A percentile compares a stretch with the other conserved stretches of the same genome.
Conservation (phyloP, 1,140 invertebrate genomes). For the Listronotus bonariensis region DNA sequence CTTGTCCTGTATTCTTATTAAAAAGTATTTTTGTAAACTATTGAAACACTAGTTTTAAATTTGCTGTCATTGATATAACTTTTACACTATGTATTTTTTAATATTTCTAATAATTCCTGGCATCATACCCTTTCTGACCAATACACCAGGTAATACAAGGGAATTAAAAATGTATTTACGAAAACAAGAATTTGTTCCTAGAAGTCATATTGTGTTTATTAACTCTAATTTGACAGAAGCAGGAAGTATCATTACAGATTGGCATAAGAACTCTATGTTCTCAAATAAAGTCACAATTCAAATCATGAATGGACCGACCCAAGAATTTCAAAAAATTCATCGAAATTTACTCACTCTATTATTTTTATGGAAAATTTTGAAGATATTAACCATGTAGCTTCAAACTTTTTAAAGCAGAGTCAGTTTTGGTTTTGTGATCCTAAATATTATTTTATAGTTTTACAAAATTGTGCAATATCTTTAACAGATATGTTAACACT, state of each 20-base stretch:
- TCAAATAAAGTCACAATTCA: not conserved
- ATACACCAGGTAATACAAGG: no score
- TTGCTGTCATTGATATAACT: no score
- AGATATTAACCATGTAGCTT: not conserved
- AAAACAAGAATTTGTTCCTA: not conserved
- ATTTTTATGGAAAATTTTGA: constrained; percentile 16
- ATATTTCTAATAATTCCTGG: no score
- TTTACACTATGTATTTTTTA: no score
- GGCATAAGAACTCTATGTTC: not conserved
- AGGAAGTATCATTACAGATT: not conserved
- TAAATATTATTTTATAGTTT: constrained; percentile 9
- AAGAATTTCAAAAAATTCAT: not conserved
- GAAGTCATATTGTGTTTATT: constrained; percentile 5
- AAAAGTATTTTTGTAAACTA: no score
- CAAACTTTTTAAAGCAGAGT: constrained; percentile 1
- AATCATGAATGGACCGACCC: constrained; percentile 11
- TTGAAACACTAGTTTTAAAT: no score
- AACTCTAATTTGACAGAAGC: constrained; percentile 9
- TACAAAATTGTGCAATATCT: not conserved
- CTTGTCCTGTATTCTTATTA: no score
- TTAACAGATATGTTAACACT: not conserved
- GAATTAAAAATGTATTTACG: not conserved
- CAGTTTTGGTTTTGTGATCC: constrained; percentile 6
- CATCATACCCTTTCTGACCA: no score
- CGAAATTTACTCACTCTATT: constrained; percentile 3